Conservation (phyloP, 64 coral and sea anemone species). For the Exaiptasia diaphana region DNA sequence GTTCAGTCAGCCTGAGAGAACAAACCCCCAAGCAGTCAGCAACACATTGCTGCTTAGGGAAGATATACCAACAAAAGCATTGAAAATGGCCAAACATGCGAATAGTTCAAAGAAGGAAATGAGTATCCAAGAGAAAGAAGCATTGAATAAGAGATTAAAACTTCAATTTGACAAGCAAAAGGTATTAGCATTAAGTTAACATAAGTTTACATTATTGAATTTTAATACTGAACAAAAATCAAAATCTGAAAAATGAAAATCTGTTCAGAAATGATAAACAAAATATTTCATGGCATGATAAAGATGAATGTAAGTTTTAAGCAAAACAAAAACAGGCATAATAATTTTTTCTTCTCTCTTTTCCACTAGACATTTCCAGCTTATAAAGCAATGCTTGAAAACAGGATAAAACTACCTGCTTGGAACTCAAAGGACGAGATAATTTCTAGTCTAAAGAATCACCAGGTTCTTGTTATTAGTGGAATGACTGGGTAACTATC, state of each 20-base stretch:
- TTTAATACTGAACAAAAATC: not conserved
- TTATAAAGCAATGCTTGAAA: conserved; percentile 76
- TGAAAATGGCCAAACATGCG: not conserved
- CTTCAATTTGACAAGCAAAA: conserved; percentile 56
- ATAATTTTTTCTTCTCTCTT: not conserved
- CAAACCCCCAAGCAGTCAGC: not conserved
- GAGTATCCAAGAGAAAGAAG: conserved; percentile 29
- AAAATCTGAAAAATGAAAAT: not conserved
- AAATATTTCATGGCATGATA: not conserved
- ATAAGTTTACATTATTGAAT: not conserved
- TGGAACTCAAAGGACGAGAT: conserved; percentile 78
- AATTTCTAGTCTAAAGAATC: conserved; percentile 47
- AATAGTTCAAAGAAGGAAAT: conserved; percentile 20
- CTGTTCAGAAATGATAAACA: not conserved
- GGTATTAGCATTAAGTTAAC: not conserved
- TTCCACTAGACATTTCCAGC: conserved; percentile 38
- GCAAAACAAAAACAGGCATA: not conserved
- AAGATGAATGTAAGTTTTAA: not conserved
- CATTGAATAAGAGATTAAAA: conserved; percentile 56
- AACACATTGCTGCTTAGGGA: not conserved
- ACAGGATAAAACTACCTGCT: conserved; percentile 74
- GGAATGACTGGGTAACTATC: conserved; percentile 86
- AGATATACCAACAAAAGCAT: not conserved
- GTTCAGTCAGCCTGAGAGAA: conserved; percentile 60
- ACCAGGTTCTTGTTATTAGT: conserved; percentile 85